Evolutionary conservation across 2,113 vertebrate genomes (phyloP).

Genomic region (Petrocephalus microphthalmus): DNA sequence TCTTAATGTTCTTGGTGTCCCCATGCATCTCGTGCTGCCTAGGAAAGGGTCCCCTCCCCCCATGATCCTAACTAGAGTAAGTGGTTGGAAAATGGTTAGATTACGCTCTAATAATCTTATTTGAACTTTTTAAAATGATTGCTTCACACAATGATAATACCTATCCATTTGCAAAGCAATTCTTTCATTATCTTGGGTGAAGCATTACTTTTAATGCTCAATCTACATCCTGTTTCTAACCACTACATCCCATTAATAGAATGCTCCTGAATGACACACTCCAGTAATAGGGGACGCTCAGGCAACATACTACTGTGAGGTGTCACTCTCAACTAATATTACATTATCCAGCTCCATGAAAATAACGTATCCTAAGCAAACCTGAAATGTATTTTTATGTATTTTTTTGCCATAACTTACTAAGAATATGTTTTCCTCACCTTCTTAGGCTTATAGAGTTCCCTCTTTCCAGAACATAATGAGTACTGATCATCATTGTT

Average conservation of each 20-base stretch:
- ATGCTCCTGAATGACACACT: background rate
- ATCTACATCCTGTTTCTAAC: background rate
- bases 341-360: background rate
- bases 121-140: slow-evolving; percentile 23
- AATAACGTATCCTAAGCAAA: background rate
- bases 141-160: slow-evolving; percentile 16
- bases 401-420: background rate
- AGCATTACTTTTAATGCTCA: background rate
- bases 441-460: background rate
- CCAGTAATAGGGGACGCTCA: background rate
- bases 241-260: background rate
- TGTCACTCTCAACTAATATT: background rate
- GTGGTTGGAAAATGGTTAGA: background rate
- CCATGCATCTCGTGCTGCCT: background rate
- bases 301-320: background rate
- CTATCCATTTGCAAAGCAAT: background rate
- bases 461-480: background rate
- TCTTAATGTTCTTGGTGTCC: background rate
- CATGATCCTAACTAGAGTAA: background rate
- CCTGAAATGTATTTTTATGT: background rate
- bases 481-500: background rate
- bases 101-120: slow-evolving; percentile 12
- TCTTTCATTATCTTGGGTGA: background rate
- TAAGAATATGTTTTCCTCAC: background rate
- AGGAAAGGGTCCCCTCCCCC: background rate